Evolutionary conservation across 2,888 invertebrate species (phyloP), one percentile per base, ranked within the genome.

Genomic region (Erebia ligea): DNA sequence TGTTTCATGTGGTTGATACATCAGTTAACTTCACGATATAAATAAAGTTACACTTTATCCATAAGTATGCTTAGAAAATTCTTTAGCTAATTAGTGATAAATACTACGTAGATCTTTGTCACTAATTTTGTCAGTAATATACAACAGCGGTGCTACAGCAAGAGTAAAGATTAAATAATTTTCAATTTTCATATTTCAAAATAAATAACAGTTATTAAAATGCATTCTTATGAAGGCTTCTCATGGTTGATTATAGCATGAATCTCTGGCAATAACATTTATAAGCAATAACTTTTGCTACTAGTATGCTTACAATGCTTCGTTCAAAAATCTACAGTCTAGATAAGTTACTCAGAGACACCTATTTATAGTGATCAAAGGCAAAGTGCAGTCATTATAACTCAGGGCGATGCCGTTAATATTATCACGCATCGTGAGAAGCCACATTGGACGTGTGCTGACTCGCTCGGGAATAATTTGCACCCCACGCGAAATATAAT

Each of bases 1-100:
- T 90, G 90, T 91, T 90, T 76, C 90, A 91, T 90, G 89, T 91
- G 90, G 86, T 87, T 88, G 85, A 78, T 84, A 76, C 45, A 72
- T 73, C 74, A 59, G 62, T 66, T 13, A 34, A 50, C n/a, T 34
- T 13, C 48, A 40, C 56, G 13, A 57, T 21, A 25, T 25, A 6
- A 13, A 25, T 45, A 45, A 34, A 34, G 45, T 25, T 15, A 3
- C 13, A 25, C 56, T 4, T 21, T 11, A 56, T 17, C 10, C 54
- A 19, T 56, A 56, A 56, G 54, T 56, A 56, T 21, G 21, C 54
- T 21, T 11, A 21, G 21, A n/a, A 52, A 50, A 52, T 5, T 17
- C 13, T 48, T 15, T 50, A 50, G 15, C n/a, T 50, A 50, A 15
- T 13, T 50, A 52, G 50, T 52, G 17, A n/a, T n/a, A n/a, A n/a